A percentile compares a stretch with the other conserved stretches of the same genome.
Conservation (phyloP, 1,140 invertebrate genomes). For the Hesperophylax magnus region DNA sequence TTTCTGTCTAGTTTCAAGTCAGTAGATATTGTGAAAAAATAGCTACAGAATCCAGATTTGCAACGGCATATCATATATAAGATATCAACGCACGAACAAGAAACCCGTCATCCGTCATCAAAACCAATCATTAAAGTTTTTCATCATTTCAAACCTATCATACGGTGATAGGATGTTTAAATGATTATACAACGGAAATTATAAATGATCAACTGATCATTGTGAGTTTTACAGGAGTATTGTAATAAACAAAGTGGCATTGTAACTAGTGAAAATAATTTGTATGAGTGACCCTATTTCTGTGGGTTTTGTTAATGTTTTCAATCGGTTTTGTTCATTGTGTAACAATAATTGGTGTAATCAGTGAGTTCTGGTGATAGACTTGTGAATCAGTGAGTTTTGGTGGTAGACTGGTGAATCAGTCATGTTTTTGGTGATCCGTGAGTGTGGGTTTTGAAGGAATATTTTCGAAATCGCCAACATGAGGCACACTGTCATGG, state of each 20-base stretch:
- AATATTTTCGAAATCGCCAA: constrained; percentile 10
- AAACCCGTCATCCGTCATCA: constrained; percentile 28
- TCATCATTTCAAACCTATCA: not conserved
- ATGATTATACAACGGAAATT: constrained; percentile 9
- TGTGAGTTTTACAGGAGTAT: not conserved
- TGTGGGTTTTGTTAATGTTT: not conserved
- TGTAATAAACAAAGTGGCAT: not conserved
- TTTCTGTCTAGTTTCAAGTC: too few relatives aligned
- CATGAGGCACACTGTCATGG: not conserved
- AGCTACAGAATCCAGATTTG: too few relatives aligned
- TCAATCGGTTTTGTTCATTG: not conserved
- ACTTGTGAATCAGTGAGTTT: constrained; percentile 24
- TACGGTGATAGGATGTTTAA: not conserved
- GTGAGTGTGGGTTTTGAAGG: constrained; percentile 39
- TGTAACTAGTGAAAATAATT: not conserved
- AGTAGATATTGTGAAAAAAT: too few relatives aligned
- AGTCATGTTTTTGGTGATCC: constrained; percentile 41
- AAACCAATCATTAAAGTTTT: too few relatives aligned
- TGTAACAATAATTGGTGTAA: not conserved
- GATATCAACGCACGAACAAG: constrained; percentile 33
- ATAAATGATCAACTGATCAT: not conserved
- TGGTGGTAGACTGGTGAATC: constrained; percentile 27
- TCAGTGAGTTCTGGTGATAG: constrained; percentile 7
- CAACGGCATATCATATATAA: not conserved
- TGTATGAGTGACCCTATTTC: constrained; percentile 29